Evolutionary conservation across 2,113 vertebrate genomes (phyloP), one percentile per base, ranked within the genome.

Genomic region (Salvelinus sp.): DNA sequence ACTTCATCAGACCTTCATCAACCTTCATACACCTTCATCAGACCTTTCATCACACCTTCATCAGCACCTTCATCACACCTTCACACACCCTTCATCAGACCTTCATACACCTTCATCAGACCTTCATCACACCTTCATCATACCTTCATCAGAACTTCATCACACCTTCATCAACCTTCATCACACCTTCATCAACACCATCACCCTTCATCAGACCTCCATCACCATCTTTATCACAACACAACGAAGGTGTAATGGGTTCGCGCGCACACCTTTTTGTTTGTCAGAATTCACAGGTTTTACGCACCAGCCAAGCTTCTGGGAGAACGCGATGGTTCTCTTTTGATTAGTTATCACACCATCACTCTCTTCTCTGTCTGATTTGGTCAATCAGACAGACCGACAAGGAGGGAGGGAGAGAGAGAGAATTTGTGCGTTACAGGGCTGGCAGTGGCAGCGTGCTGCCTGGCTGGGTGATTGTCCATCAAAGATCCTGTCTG

Each of bases 401-500:
- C 4, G 4, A 33, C 22, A 22, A 13, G 28, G 64, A 25, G 7
- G 6, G 25, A 66, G 23, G 14, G 25, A 28, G 63, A 65, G 25
- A 64, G 7, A 60, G 23, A 28, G 23, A 28, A 44, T 47, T 1
- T 14, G 20, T 30, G 25, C 48, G 28, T 47, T 14, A 69, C n/a
- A 69, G 33, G 28, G 6, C 28, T 44, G 9, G 20, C 67, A n/a
- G 65, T 23, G 38, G 38, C 65, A 16, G 25, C 25, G 18, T 16
- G 65, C 65, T 67, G 38, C 38, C 38, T 18, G 65, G 16, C 68
- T 22, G 68, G 38, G 20, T 69, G n/a, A 69, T 69, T 69, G 33
- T 25, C 44, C 68, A 87, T 91, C 90, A 88, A 85, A 92, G 87
- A 90, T 90, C 87, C 82, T 89, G 88, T 89, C 85, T 74, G 91